Conservation (phyloP, 1,140 invertebrate genomes). For the Drosophila teissieri region DNA sequence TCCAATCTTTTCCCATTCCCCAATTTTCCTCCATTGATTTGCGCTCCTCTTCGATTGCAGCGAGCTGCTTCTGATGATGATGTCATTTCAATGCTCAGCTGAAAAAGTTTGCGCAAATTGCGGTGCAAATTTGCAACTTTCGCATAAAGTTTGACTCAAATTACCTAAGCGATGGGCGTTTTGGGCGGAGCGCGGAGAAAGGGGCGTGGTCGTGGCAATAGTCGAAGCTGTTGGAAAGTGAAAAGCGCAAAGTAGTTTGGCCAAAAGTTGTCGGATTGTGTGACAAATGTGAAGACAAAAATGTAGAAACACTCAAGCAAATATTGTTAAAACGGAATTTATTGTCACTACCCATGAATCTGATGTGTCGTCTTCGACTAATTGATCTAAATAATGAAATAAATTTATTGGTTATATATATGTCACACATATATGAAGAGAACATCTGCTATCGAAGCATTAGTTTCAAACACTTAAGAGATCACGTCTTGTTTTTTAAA, state of each 20-base stretch:
- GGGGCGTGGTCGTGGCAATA: conserved; percentile 34
- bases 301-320: neutral
- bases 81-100: conserved; percentile 49
- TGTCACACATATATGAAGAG: too few relatives aligned
- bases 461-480: too few relatives aligned
- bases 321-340: neutral
- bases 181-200: too few relatives aligned
- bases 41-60: conserved; percentile 8
- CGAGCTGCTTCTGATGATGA: conserved; percentile 34
- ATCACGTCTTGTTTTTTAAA: too few relatives aligned
- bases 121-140: conserved; percentile 80
- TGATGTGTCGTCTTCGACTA: too few relatives aligned
- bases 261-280: conserved; percentile 66
- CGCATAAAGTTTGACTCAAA: conserved; percentile 79
- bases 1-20: too few relatives aligned
- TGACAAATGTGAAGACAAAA: conserved; percentile 53
- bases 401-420: too few relatives aligned
- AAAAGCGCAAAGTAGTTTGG: conserved; percentile 70
- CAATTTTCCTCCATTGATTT: conserved; percentile 36
- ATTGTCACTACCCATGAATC: neutral
- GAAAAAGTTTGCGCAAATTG: conserved; percentile 77
- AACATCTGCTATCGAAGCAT: too few relatives aligned
- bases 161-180: conserved; percentile 65
- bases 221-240: conserved; percentile 71
- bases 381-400: neutral